These are phyloP conservation scores for Synergus japonicus DNA, from an alignment of 2,888 invertebrate genomes.

Conservation along the genomic window DNA sequence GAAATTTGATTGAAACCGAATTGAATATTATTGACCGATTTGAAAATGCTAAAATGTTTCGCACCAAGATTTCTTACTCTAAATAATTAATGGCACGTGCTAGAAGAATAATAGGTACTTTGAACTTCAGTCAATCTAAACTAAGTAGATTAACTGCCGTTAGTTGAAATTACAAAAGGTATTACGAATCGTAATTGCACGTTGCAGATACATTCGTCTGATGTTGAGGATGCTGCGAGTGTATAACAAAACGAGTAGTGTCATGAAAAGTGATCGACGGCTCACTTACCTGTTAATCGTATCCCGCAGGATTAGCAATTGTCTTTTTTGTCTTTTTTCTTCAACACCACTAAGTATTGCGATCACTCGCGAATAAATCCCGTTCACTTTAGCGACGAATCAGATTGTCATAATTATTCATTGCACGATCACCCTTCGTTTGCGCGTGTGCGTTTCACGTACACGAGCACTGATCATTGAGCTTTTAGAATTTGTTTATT, in stretches of 20 bases:
- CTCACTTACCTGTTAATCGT: slow-evolving; percentile 38
- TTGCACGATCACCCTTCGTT: slow-evolving; percentile 31
- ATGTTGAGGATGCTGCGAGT: slow-evolving; percentile 14
- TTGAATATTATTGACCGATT: neutral
- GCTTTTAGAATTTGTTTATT: neutral
- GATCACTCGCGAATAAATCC: slow-evolving; percentile 35
- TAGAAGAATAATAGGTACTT: slow-evolving; percentile 25
- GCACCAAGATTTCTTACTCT: neutral
- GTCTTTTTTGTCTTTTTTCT: slow-evolving; percentile 26
- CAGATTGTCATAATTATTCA: slow-evolving; percentile 40
- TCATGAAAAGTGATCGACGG: slow-evolving; percentile 20
- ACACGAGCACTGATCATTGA: slow-evolving; percentile 27
- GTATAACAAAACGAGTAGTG: slow-evolving; percentile 5
- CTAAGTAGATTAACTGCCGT: slow-evolving; percentile 54
- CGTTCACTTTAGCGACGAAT: slow-evolving; percentile 38
- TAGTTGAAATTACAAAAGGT: slow-evolving; percentile 50
- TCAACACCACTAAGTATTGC: slow-evolving; percentile 31
- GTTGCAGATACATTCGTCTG: slow-evolving; percentile 1
- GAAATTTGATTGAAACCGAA: neutral
- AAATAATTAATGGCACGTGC: slow-evolving; percentile 28
- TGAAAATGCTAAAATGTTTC: neutral
- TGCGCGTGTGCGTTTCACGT: slow-evolving; percentile 10
- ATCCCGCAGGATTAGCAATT: slow-evolving; percentile 32
- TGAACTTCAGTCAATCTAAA: slow-evolving; percentile 38
- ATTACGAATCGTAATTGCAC: slow-evolving; percentile 51